Evolutionary conservation across 2,113 vertebrate genomes (phyloP).

Genomic region (Myrmecophaga tridactyla): DNA sequence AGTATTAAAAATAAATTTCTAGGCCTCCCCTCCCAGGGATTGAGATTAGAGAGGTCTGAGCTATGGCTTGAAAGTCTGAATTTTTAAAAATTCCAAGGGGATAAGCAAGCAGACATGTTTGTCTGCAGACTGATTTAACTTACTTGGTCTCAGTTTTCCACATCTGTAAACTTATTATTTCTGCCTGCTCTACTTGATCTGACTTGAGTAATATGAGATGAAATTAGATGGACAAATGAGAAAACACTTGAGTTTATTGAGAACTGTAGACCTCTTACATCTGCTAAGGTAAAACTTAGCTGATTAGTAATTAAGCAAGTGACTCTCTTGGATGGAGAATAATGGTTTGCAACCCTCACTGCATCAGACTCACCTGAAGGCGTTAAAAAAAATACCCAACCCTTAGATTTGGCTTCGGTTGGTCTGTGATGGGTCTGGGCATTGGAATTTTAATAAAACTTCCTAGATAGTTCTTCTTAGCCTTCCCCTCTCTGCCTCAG

Average conservation of each 20-base stretch:
- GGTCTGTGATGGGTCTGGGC: neutral
- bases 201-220: slow-evolving; percentile 4
- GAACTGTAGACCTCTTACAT: neutral
- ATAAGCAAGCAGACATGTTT: neutral
- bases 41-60: neutral
- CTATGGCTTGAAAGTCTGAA: neutral
- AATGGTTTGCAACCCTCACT: neutral
- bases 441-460: slow-evolving; percentile 34
- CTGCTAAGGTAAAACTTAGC: neutral
- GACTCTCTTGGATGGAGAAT: neutral
- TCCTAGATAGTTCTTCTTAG: neutral
- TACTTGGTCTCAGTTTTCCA: neutral
- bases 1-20: neutral
- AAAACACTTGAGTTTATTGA: neutral
- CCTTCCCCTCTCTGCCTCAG: neutral
- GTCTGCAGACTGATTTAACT: neutral
- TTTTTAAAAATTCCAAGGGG: slow-evolving; percentile 3
- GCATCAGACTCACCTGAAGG: neutral
- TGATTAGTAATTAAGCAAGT: neutral
- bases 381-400: neutral
- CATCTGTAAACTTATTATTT: slow-evolving; percentile 3
- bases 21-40: neutral
- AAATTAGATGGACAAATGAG: neutral
- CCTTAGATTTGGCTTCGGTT: neutral
- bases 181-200: neutral